phyloP scores from a whole-genome alignment of 2,888 invertebrate species.

The Oscheius sp. region DNA sequence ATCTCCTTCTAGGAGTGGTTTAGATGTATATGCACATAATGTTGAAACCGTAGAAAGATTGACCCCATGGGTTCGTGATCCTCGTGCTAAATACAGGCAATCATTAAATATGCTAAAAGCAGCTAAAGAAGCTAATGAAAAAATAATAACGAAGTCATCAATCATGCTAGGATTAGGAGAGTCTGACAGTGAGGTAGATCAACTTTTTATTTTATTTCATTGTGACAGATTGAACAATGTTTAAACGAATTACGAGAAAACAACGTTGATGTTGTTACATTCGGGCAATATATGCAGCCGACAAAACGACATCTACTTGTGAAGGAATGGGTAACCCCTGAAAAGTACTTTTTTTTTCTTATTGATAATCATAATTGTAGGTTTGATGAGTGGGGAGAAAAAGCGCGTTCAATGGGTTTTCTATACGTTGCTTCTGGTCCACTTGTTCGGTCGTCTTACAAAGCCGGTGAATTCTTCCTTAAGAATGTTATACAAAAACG shows the following conservation, averaged over 20 bases:
- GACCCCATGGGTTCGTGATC: constrained; percentile 81
- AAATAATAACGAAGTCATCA: constrained; percentile 92
- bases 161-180: constrained; percentile 96
- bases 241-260: constrained; percentile 55
- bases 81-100: constrained; percentile 89
- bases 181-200: constrained; percentile 82
- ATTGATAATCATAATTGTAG: constrained; percentile 24
- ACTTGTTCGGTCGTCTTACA: constrained; percentile 92
- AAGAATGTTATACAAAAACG: constrained; percentile 64
- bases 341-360: constrained; percentile 76
- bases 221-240: constrained; percentile 47
- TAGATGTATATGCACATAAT: constrained; percentile 34
- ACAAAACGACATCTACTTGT: constrained; percentile 89
- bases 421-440: constrained; percentile 97
- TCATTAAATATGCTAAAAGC: constrained; percentile 75
- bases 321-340: constrained; percentile 91
- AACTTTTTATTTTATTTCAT: too few species aligned
- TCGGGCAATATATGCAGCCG: constrained; percentile 99
- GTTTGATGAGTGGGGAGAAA: constrained; percentile 65
- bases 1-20: constrained; percentile 25
- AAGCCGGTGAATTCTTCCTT: constrained; percentile 84
- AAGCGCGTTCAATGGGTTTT: constrained; percentile 82
- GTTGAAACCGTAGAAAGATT: constrained; percentile 76
- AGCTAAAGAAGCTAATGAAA: constrained; percentile 80
- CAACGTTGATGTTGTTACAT: constrained; percentile 92